Evolutionary conservation across 1,140 invertebrate genomes (phyloP), one percentile per base, ranked within the genome.

Genomic region (Macrocentrus cingulum): DNA sequence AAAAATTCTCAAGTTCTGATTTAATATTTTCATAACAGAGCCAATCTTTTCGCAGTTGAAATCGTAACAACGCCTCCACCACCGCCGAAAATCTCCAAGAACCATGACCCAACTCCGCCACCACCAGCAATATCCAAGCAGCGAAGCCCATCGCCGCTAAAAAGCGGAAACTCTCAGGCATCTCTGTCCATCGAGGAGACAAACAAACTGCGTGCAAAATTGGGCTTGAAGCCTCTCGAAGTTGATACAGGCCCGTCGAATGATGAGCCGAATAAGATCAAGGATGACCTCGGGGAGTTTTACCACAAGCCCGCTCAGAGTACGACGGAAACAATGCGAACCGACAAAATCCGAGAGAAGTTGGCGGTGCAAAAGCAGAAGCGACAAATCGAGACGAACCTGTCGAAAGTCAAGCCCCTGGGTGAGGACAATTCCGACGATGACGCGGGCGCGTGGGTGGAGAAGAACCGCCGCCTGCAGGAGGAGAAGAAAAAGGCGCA

Each of bases 151-250:
- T 76, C 81, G 2, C 79, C 81, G 8, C 67, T 68, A 29, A 76
- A 76, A 19, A 73, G 79, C 29, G 80, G 81, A 18, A 70, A 75
- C 1, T 74, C 81, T 2, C 78, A 81, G 37, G 83, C 85, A 44
- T 86, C 84, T 44, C 76, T 96, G 1, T 94, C 92, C 2, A 89
- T 97, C 66, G 89, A 92, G 65, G 94, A 96, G 72, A 96, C 94
- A 13, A 97, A 98, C 77, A 91, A 89, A 68, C 74, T 98, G 0
- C 82, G 96, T 70, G 91, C 92, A 4, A 95, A 97, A 72, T 83
- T 99, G 11, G 96, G 96, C 1, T 80, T 99, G 1, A 97, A 97
- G 73, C 97, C 96, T 3, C 79, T 99, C 1, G 89, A 97, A 68
- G 79, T 93, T 3, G 80, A 83, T 50, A 66, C 66, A 42, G 67